These are phyloP conservation scores for Meiosimyza platycephala DNA, from an alignment of 2,888 invertebrate species.

Conservation along the genomic window DNA sequence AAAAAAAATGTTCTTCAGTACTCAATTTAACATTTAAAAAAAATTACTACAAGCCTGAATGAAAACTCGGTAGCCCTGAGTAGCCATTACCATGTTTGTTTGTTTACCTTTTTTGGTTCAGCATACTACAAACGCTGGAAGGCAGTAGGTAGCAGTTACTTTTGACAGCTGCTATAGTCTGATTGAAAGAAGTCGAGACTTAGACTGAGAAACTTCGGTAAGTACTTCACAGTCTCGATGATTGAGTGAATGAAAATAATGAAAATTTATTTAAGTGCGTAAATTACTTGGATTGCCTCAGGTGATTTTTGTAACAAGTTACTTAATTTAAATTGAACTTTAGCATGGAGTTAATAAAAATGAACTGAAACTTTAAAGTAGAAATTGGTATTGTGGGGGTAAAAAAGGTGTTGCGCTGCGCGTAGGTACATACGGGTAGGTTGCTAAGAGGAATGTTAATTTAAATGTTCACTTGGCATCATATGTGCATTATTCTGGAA, in stretches of 20 bases:
- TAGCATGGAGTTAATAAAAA: conserved; percentile 22
- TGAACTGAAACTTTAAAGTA: conserved; percentile 4
- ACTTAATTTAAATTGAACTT: conserved; percentile 30
- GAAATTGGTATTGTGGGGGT: not conserved
- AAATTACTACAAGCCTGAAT: too few species aligned
- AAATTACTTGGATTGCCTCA: conserved; percentile 25
- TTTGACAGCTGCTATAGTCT: not conserved
- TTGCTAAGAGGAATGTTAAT: too few species aligned
- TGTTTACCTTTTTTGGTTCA: not conserved
- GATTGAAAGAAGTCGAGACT: not conserved
- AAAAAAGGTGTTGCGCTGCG: not conserved
- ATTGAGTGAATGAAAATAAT: not conserved
- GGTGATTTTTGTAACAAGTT: conserved; percentile 30
- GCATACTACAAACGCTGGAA: not conserved
- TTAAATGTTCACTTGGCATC: too few species aligned
- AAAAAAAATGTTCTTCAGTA: too few species aligned
- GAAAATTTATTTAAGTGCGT: conserved; percentile 29
- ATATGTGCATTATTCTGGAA: too few species aligned
- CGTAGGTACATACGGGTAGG: not conserved
- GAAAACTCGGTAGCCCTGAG: too few species aligned
- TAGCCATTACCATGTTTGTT: conserved; percentile 2
- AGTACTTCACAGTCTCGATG: too few species aligned
- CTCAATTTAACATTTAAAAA: too few species aligned
- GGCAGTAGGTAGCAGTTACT: conserved; percentile 1
- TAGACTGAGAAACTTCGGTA: too few species aligned